Base-by-base conservation (phyloP, 2,113 vertebrate genomes). In the Isichthys henryi region DNA sequence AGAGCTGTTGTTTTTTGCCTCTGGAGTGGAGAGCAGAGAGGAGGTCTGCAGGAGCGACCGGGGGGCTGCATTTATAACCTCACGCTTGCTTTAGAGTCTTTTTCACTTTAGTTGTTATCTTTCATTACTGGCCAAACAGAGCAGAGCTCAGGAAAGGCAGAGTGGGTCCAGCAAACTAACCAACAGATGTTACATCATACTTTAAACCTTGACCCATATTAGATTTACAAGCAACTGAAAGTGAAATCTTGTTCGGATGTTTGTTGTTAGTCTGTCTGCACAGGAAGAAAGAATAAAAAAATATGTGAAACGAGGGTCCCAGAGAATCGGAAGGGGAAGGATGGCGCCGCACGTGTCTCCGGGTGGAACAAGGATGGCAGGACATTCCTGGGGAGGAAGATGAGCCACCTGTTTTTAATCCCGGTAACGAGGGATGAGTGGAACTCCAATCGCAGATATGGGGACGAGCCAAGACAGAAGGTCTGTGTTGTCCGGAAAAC, bases 361-460 rank as follows among this genome's bases (percentile, higher is more conserved):
- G 1, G 52, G 39, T 27, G 53, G 77, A 89, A 85, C 31, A 83
- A 35, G 80, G 49, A 45, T n/a, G 8, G 15, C 27, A n/a, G 35
- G 49, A 83, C 74, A 45, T 89, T 89, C 50, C 77, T 58, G 39
- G 10, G 52, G 80, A 58, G 7, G 56, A n/a, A 58, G 46, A 84
- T 2, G 50, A 58, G 77, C 52, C 88, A 89, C 82, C 50, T 89
- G 88, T 85, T 89, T 62, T 43, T 85, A 80, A 84, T 89, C 80
- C 77, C 39, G 43, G 39, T 85, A 89, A 84, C 46, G n/a, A 89
- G 11, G 49, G 88, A 39, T 43, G 70, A 52, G 66, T 82, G 48
- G 70, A 56, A 82, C 82, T 43, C 77, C 80, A 48, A 85, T 62
- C 19, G 21, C 31, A 17, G 50, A 45, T 53, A 58, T 39, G 21